Evolutionary conservation across 2,113 vertebrate species (phyloP).

Genomic region (Syngnathus typhle): DNA sequence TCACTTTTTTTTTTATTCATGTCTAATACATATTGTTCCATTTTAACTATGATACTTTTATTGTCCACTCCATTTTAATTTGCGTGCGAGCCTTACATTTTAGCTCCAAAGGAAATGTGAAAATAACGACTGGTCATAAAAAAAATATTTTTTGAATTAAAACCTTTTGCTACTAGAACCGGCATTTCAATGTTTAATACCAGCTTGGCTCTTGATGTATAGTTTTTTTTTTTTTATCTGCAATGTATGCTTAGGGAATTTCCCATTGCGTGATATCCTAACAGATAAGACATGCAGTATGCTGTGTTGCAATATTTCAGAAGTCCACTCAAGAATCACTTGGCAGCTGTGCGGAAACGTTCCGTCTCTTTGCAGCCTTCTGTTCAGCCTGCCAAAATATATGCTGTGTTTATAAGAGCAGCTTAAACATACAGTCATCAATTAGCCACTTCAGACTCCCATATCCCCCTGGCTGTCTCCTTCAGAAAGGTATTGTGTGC

Average conservation of each 20-base stretch:
- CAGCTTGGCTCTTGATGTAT: neutral
- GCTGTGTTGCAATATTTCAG: slow-evolving; percentile 2
- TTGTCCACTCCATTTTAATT: neutral
- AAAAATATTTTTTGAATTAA: neutral
- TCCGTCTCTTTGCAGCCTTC: slow-evolving; percentile 12
- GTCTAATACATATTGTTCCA: too few species aligned
- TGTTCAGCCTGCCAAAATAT: slow-evolving; percentile 18
- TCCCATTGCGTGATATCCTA: neutral
- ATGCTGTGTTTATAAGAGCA: slow-evolving; percentile 23
- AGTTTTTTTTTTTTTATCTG: neutral
- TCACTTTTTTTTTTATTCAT: too few species aligned
- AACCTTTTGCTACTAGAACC: neutral
- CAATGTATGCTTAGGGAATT: neutral
- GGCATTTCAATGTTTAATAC: neutral
- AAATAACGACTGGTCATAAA: neutral
- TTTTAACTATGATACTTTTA: neutral
- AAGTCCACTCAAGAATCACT: slow-evolving; percentile 3
- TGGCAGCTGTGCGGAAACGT: slow-evolving; percentile 14
- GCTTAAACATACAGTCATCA: slow-evolving; percentile 46
- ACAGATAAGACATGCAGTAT: neutral
- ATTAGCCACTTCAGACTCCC: slow-evolving; percentile 38
- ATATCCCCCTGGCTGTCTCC: slow-evolving; percentile 22
- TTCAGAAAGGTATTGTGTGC: slow-evolving; percentile 22
- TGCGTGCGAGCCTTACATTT: neutral
- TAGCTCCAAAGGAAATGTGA: neutral